Percentiles rank a stretch among this genome's conserved stretches.
Conservation (phyloP, 2,113 vertebrate species). For the Dermatemys mawii region DNA sequence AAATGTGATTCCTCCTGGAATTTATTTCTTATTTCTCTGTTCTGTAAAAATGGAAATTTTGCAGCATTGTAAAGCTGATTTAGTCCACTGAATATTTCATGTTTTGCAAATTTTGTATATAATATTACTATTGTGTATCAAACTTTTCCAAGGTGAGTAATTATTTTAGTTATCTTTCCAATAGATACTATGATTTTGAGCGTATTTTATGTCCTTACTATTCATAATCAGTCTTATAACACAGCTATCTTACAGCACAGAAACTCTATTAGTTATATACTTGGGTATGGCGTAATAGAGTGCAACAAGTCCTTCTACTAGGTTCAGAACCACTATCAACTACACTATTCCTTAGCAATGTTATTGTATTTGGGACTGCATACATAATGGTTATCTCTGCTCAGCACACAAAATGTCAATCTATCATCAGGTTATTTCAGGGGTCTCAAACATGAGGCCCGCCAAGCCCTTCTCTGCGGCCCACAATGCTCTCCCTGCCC, state of each 20-base stretch:
- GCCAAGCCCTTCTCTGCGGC: too few relatives aligned
- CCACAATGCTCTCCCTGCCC: too few relatives aligned
- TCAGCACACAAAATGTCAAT: neutral
- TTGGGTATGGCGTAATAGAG: neutral
- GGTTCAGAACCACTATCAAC: too few relatives aligned
- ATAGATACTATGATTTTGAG: neutral
- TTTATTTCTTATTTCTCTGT: neutral
- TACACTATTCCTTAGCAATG: too few relatives aligned
- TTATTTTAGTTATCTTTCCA: neutral
- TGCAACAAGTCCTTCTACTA: too few relatives aligned
- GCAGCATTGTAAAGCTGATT: fast-evolving
- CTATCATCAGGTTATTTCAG: neutral
- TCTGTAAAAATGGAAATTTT: neutral
- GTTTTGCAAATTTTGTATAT: neutral
- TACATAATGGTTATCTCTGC: neutral
- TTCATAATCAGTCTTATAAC: neutral
- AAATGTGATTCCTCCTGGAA: fast-evolving
- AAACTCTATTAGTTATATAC: neutral
- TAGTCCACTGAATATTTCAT: neutral
- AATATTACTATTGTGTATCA: neutral
- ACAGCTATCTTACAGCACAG: neutral
- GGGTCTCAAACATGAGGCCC: too few relatives aligned
- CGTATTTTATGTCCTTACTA: fast-evolving
- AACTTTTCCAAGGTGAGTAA: neutral
- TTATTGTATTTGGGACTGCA: neutral